Evolutionary conservation across 2,797 vertebrate genomes (phyloP).

Genomic region (Hemibagrus guttatus): DNA sequence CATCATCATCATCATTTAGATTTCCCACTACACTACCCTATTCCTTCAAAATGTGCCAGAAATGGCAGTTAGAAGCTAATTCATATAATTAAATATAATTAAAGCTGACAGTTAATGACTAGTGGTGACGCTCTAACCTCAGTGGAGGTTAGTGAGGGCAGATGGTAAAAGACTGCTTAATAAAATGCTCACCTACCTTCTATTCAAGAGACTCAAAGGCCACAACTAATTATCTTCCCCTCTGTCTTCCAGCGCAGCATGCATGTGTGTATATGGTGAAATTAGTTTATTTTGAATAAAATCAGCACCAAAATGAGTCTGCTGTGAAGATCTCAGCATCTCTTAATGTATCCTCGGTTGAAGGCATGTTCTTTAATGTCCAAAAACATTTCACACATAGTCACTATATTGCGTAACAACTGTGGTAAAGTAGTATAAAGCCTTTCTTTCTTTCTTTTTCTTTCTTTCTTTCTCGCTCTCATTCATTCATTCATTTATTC

Average conservation of each 20-base stretch:
- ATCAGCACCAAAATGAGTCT: not conserved
- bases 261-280: not conserved
- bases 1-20: not conserved
- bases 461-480: too few relatives aligned
- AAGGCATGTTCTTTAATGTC: not conserved
- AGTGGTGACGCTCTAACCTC: not conserved
- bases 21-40: not conserved
- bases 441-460: not conserved
- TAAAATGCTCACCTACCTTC: not conserved
- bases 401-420: not conserved
- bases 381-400: not conserved
- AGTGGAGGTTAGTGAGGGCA: not conserved
- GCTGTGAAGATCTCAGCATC: not conserved
- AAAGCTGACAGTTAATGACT: constrained; percentile 28
- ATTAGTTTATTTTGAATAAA: not conserved
- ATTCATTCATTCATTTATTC: too few relatives aligned
- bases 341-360: not conserved
- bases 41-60: not conserved
- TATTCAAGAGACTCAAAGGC: constrained; percentile 33
- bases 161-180: constrained; percentile 8
- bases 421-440: not conserved
- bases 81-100: constrained; percentile 15
- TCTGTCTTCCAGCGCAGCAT: not conserved
- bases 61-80: constrained; percentile 13
- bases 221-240: constrained; percentile 45